Percentiles rank a stretch among this genome's conserved stretches.
Conservation (phyloP, 2,113 vertebrate genomes). For the Carollia perspicillata region DNA sequence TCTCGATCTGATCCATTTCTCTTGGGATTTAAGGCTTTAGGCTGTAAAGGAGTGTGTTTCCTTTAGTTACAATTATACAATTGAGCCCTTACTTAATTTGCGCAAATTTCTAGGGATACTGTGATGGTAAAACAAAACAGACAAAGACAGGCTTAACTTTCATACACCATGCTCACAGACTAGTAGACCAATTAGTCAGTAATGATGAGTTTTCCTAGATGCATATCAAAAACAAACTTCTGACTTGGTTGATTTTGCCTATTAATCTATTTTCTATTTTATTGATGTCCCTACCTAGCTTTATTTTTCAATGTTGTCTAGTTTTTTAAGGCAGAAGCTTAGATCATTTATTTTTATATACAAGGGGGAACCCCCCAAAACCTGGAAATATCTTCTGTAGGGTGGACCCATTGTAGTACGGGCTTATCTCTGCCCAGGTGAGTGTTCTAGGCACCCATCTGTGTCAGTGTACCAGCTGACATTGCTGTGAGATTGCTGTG, state of each 20-base stretch:
- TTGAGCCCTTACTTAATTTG: neutral
- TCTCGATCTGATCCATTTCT: neutral
- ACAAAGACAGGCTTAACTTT: neutral
- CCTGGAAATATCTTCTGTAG: too few species aligned
- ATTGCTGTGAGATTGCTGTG: too few species aligned
- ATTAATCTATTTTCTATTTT: neutral
- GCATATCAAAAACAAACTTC: neutral
- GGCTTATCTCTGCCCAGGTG: too few species aligned
- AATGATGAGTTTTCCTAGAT: neutral
- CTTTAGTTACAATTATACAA: neutral
- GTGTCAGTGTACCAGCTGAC: too few species aligned
- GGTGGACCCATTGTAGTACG: too few species aligned
- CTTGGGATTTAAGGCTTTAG: neutral
- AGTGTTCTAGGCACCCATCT: too few species aligned
- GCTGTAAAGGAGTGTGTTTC: neutral
- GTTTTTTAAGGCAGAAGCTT: too few species aligned
- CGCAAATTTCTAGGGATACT: neutral
- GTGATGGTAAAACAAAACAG: neutral
- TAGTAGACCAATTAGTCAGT: neutral
- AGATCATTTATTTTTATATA: too few species aligned
- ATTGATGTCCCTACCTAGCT: neutral
- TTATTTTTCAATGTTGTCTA: neutral
- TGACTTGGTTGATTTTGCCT: neutral
- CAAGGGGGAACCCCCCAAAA: too few species aligned
- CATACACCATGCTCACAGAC: neutral